Evolutionary conservation across 2,113 vertebrate species (phyloP).

Genomic region (Dissostichus mawsoni): DNA sequence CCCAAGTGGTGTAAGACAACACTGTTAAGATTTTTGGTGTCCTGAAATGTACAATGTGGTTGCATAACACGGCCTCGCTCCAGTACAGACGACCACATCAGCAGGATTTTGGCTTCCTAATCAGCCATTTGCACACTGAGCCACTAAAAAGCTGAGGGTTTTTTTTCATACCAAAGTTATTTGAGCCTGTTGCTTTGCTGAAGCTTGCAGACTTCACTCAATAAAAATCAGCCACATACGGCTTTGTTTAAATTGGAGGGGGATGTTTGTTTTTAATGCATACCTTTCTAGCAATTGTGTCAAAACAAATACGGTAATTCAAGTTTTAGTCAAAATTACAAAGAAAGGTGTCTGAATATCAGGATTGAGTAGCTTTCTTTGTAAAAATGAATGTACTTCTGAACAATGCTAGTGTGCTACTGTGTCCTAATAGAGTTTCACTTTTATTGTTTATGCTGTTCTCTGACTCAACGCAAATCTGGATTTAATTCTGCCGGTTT

Average conservation of each 20-base stretch:
- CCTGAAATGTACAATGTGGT: constrained; percentile 49
- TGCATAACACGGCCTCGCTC: constrained; percentile 52
- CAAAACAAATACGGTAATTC: neutral
- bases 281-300: constrained; percentile 11
- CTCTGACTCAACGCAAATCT: constrained; percentile 44
- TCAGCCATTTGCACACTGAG: constrained; percentile 41
- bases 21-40: constrained; percentile 47
- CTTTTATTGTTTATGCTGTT: constrained; percentile 12
- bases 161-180: constrained; percentile 27
- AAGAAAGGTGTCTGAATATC: constrained; percentile 15
- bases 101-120: constrained; percentile 57
- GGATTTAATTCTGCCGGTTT: constrained; percentile 60
- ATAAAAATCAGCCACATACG: constrained; percentile 64
- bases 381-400: constrained; percentile 26
- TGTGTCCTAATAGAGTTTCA: constrained; percentile 11
- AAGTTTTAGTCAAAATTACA: constrained; percentile 1
- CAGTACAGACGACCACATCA: constrained; percentile 38
- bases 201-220: constrained; percentile 53
- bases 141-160: constrained; percentile 15
- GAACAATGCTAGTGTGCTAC: neutral
- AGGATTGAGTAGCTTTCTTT: constrained; percentile 13
- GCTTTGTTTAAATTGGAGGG: constrained; percentile 57
- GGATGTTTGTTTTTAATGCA: neutral
- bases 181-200: constrained; percentile 56
- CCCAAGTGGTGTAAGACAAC: constrained; percentile 61